These are phyloP conservation scores for Ursus arctos DNA, from an alignment of 2,113 vertebrate genomes.

Conservation along the genomic window DNA sequence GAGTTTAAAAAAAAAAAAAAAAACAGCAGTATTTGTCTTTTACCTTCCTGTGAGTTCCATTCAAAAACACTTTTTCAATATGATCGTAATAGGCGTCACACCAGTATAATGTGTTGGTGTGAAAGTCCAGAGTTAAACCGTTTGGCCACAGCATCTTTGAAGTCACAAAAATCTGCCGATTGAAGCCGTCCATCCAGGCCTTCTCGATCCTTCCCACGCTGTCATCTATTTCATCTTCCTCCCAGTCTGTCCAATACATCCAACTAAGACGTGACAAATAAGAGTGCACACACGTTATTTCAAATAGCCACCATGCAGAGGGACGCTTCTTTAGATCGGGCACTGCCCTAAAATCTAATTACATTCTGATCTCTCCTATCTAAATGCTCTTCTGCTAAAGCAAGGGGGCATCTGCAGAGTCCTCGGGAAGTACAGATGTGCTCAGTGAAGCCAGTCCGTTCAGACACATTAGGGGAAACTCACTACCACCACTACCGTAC, in stretches of 20 bases:
- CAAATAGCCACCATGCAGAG: not conserved
- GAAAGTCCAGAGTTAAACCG: slow-evolving; percentile 96
- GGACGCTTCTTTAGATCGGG: not conserved
- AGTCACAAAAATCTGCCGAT: slow-evolving; percentile 96
- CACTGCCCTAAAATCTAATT: not conserved
- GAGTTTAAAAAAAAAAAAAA: slow-evolving; percentile 60
- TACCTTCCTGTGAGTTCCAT: slow-evolving; percentile 97
- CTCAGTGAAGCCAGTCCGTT: not conserved
- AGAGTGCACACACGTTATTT: slow-evolving; percentile 60
- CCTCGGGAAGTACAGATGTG: not conserved
- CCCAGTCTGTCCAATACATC: slow-evolving; percentile 99
- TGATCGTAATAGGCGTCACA: slow-evolving; percentile 99
- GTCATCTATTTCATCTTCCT: slow-evolving; percentile 98
- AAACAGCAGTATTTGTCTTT: slow-evolving; percentile 80
- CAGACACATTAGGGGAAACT: not conserved
- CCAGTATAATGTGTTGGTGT: slow-evolving; percentile 95
- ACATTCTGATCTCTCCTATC: not conserved
- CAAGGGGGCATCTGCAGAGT: not conserved
- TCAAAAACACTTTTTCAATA: slow-evolving; percentile 97
- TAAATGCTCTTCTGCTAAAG: not conserved
- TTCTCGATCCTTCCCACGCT: slow-evolving; percentile 98
- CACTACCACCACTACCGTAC: fast-evolving
- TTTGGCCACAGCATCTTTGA: slow-evolving; percentile 99
- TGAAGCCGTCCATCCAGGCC: slow-evolving; percentile 98
- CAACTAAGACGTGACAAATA: slow-evolving; percentile 89